These are phyloP conservation scores for Oreocharis arfaki DNA, from an alignment of 2,113 vertebrate species.

Conservation along the genomic window DNA sequence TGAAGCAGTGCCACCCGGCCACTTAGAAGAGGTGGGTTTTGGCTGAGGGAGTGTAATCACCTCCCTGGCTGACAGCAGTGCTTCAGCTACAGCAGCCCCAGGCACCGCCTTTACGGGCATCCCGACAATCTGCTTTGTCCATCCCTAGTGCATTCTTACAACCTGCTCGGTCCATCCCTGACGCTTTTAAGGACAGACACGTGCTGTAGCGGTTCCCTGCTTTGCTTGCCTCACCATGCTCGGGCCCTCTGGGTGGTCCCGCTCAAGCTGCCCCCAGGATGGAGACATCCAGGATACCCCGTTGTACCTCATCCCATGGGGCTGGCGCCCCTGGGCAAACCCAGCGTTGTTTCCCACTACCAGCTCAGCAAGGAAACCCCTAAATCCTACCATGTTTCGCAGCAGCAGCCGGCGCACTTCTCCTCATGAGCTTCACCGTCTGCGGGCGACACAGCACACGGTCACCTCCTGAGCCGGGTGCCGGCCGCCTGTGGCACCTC, in stretches of 20 bases:
- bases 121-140: neutral
- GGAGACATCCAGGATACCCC: neutral
- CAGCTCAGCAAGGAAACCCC: neutral
- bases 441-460: rapidly evolving
- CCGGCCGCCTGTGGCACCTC: neutral
- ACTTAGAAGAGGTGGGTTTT: neutral
- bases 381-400: constrained; percentile 44
- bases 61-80: neutral
- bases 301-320: neutral
- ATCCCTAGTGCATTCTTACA: neutral
- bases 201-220: rapidly evolving
- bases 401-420: rapidly evolving
- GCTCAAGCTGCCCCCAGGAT: neutral
- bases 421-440: neutral
- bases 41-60: neutral
- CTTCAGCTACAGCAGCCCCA: neutral
- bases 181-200: neutral
- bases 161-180: neutral
- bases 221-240: neutral
- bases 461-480: neutral
- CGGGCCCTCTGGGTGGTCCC: neutral
- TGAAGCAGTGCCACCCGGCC: neutral
- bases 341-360: rapidly evolving
- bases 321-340: neutral
- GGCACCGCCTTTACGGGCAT: neutral